Evolutionary conservation across 2,888 invertebrate species (phyloP).

Genomic region (Rhagophthalmus giganteus): DNA sequence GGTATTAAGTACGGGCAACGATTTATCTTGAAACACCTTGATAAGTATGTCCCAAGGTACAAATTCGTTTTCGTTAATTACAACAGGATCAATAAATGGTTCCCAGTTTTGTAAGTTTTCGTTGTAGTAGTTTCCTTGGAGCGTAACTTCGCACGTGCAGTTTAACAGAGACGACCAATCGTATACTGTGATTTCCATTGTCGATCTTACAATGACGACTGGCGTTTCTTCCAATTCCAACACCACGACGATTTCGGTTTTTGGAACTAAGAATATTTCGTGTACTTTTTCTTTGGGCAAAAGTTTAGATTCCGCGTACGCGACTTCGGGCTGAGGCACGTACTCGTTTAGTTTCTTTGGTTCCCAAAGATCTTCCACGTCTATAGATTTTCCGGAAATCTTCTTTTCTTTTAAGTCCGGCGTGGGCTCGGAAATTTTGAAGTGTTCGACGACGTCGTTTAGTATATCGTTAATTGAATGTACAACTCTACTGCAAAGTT

Average conservation of each 20-base stretch:
- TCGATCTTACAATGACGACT: conserved; percentile 60
- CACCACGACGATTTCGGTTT: conserved; percentile 63
- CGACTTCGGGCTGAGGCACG: conserved; percentile 31
- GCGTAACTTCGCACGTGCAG: conserved; percentile 52
- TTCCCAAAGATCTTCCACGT: conserved; percentile 69
- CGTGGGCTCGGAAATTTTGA: conserved; percentile 49
- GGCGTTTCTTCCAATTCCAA: conserved; percentile 68
- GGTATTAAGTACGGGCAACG: conserved; percentile 46
- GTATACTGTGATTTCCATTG: conserved; percentile 63
- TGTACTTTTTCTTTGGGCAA: conserved; percentile 29
- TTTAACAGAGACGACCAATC: conserved; percentile 66
- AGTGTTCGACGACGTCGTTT: conserved; percentile 54
- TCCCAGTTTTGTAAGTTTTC: conserved; percentile 69
- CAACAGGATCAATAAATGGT: conserved; percentile 77
- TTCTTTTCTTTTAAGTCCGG: conserved; percentile 17
- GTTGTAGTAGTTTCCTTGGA: conserved; percentile 57
- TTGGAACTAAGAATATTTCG: conserved; percentile 49
- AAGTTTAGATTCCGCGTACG: conserved; percentile 25
- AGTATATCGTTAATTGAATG: conserved; percentile 67
- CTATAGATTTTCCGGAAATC: conserved; percentile 6
- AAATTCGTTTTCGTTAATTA: conserved; percentile 66
- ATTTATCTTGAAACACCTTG: conserved; percentile 62
- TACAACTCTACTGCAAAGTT: conserved; percentile 72
- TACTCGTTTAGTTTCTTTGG: conserved; percentile 64
- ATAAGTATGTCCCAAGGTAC: conserved; percentile 73